A percentile compares a stretch with the other conserved stretches of the same genome.
Evolutionary conservation across 2,888 invertebrate species (phyloP).

Genomic region (Bombylius discolor): DNA sequence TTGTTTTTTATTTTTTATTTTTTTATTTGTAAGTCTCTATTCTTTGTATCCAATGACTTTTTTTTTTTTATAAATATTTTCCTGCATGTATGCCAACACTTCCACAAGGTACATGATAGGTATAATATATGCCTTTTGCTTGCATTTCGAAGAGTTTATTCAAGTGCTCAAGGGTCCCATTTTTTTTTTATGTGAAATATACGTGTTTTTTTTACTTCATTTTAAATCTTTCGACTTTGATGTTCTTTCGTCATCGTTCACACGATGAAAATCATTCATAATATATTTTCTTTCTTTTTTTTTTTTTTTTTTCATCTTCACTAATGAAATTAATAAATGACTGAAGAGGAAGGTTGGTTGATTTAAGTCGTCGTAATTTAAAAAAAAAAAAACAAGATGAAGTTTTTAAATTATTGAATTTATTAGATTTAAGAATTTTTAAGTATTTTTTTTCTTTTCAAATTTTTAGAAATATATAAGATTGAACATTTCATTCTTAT

Average conservation of each 20-base stretch:
- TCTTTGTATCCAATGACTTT: too few relatives aligned
- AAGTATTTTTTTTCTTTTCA: too few relatives aligned
- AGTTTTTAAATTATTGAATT: too few relatives aligned
- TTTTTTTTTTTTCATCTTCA: constrained; percentile 1
- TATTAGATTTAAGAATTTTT: too few relatives aligned
- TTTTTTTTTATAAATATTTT: too few relatives aligned
- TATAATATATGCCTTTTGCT: background rate
- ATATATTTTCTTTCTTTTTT: constrained; percentile 1
- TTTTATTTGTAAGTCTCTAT: too few relatives aligned
- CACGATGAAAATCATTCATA: background rate
- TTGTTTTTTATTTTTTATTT: background rate
- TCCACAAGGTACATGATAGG: too few relatives aligned
- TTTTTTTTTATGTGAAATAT: background rate
- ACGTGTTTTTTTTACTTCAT: too few relatives aligned
- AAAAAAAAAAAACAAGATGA: too few relatives aligned
- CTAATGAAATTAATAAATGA: constrained; percentile 11
- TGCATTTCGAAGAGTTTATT: constrained; percentile 3
- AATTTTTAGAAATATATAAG: too few relatives aligned
- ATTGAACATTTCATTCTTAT: too few relatives aligned
- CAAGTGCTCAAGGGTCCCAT: constrained; percentile 5
- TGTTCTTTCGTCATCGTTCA: constrained; percentile 4
- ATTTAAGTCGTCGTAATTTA: too few relatives aligned
- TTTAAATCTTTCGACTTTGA: constrained; percentile 6
- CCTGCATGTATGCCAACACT: background rate
- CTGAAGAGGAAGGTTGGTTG: constrained; percentile 6